Conservation (phyloP, 2,888 invertebrate species). For the Epinotia brunnichana region DNA sequence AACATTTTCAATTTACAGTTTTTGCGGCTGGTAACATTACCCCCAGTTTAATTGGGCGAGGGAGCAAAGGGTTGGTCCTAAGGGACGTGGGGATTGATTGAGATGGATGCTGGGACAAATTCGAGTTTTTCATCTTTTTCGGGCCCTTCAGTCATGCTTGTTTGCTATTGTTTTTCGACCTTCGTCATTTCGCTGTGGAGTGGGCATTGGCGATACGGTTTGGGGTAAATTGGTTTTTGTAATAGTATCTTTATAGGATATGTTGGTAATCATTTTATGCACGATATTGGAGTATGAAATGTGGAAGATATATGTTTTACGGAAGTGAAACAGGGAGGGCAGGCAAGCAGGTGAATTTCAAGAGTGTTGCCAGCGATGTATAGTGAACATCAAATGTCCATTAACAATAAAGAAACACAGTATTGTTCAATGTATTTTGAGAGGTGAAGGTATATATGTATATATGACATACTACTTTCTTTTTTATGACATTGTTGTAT, state of each 20-base stretch:
- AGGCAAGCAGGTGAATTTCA: too few relatives aligned
- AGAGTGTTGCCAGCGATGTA: too few relatives aligned
- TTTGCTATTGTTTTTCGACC: constrained; percentile 54
- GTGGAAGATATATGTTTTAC: not conserved
- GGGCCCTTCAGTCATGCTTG: constrained; percentile 49
- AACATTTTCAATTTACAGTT: constrained; percentile 78
- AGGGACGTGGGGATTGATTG: constrained; percentile 77
- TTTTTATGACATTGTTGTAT: too few relatives aligned
- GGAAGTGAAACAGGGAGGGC: not conserved
- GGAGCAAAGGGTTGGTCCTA: constrained; percentile 77
- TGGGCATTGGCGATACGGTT: constrained; percentile 25
- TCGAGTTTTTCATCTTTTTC: constrained; percentile 69
- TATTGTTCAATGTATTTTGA: too few relatives aligned
- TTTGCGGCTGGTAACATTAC: constrained; percentile 67
- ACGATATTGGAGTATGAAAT: not conserved
- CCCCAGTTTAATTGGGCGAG: constrained; percentile 80
- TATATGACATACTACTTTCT: too few relatives aligned
- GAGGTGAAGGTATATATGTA: too few relatives aligned
- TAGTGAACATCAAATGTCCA: too few relatives aligned
- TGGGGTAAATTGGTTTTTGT: constrained; percentile 32
- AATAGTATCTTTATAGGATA: constrained; percentile 18
- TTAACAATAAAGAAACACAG: too few relatives aligned
- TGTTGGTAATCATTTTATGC: constrained; percentile 47
- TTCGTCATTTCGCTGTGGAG: constrained; percentile 27
- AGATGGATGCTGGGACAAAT: constrained; percentile 80